A percentile compares a stretch with the other conserved stretches of the same genome.
Evolutionary conservation across 2,888 invertebrate species (phyloP).

Genomic region (Megalurothrips usitatus): DNA sequence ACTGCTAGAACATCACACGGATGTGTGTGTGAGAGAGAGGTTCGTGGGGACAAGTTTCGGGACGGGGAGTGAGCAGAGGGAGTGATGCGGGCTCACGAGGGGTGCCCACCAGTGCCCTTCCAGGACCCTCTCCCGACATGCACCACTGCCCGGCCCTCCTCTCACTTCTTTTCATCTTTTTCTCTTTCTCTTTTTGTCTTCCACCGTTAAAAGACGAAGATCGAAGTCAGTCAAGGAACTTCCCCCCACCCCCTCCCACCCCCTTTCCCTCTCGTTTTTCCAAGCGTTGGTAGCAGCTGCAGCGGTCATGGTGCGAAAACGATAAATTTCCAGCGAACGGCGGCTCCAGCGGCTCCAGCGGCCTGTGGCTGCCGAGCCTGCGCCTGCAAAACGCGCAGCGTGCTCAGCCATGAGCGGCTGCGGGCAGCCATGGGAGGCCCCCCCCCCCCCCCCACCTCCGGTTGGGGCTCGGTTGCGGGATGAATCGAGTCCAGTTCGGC

Average conservation of each 20-base stretch:
- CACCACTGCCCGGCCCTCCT: background rate
- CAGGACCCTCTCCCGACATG: background rate
- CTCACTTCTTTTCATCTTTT: background rate
- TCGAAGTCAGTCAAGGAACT: slow-evolving; percentile 11
- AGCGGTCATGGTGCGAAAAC: background rate
- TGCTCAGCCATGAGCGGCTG: no score
- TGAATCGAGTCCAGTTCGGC: no score
- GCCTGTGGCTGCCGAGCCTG: no score
- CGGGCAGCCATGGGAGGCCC: no score
- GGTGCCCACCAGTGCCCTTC: background rate
- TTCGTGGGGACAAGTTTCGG: no score
- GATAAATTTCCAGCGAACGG: background rate
- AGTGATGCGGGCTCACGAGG: background rate
- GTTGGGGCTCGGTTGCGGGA: no score
- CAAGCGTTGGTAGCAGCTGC: background rate
- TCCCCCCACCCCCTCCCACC: background rate
- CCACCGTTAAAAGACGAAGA: slow-evolving; percentile 11
- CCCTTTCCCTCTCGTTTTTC: background rate
- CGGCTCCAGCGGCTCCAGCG: no score
- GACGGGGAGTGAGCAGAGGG: no score
- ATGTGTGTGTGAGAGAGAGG: background rate
- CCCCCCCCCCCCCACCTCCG: no score
- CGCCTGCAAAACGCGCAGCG: no score
- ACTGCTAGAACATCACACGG: background rate
- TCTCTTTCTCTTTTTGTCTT: slow-evolving; percentile 13